These are phyloP conservation scores for Chrysina gloriosa DNA, from an alignment of 2,888 invertebrate species.

Conservation along the genomic window DNA sequence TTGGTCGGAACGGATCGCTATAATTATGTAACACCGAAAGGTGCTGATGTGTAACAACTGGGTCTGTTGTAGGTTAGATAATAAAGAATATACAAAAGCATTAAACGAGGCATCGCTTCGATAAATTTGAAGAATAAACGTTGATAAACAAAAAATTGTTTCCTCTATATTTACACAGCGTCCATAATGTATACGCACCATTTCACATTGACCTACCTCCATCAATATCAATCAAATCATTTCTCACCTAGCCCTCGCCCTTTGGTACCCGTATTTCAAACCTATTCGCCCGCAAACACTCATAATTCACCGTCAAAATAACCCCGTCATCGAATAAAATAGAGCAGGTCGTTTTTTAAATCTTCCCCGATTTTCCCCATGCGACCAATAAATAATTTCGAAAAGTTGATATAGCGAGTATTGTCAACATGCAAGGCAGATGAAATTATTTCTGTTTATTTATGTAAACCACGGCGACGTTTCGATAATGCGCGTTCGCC, in stretches of 20 bases:
- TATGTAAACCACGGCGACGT: not conserved
- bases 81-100: no score
- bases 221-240: slow-evolving; percentile 4
- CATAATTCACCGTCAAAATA: not conserved
- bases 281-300: not conserved
- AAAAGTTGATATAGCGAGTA: not conserved
- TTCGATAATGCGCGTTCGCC: not conserved
- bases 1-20: no score
- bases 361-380: not conserved
- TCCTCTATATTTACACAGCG: no score
- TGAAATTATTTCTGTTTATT: slow-evolving; percentile 8
- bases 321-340: slow-evolving; percentile 2
- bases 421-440: not conserved
- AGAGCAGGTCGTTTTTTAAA: not conserved
- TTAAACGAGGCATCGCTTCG: no score
- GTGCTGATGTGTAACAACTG: no score
- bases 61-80: no score
- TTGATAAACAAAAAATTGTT: no score
- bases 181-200: no score
- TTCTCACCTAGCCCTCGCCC: not conserved
- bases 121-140: no score
- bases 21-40: no score
- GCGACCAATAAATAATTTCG: slow-evolving; percentile 1
- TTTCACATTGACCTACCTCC: no score
- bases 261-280: not conserved